These are phyloP conservation scores for Hydrocynus forskahlii DNA, from an alignment of 2,797 vertebrate species.

Conservation along the genomic window DNA sequence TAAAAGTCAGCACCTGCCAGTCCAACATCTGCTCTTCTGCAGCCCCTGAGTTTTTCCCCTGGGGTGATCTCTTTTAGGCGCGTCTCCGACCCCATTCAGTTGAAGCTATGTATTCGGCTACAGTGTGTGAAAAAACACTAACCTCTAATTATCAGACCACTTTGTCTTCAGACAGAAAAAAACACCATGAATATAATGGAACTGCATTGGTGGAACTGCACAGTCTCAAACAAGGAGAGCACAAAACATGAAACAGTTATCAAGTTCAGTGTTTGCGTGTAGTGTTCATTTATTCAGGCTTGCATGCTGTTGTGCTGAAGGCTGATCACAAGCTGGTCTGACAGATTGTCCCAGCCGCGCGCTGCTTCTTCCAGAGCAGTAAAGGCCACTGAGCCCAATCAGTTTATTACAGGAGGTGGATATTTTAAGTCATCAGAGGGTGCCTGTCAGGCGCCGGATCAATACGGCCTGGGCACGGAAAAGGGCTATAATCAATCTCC, in stretches of 20 bases:
- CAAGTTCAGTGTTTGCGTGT: background rate
- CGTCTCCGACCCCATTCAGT: background rate
- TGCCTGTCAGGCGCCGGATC: conserved; percentile 49
- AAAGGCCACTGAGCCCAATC: conserved; percentile 6
- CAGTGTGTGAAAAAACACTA: background rate
- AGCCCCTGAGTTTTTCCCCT: background rate
- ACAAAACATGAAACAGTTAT: conserved; percentile 2
- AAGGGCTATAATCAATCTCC: conserved; percentile 40
- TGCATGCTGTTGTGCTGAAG: background rate
- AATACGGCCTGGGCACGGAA: conserved; percentile 44
- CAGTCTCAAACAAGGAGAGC: background rate
- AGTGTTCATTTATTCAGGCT: conserved; percentile 25
- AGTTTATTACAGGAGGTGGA: conserved; percentile 54
- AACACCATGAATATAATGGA: background rate
- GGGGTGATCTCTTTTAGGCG: background rate
- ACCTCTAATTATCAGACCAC: too few relatives aligned
- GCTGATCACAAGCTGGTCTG: conserved; percentile 29
- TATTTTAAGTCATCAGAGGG: conserved; percentile 52
- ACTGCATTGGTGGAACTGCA: background rate
- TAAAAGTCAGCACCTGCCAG: background rate
- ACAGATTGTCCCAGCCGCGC: conserved; percentile 37
- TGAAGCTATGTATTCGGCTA: background rate
- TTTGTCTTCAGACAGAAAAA: too few relatives aligned
- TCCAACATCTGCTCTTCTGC: conserved; percentile 1
- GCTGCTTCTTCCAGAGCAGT: conserved; percentile 32